Conservation (phyloP, 2,113 vertebrate species). For the Rhinolophus ferrumequinum region DNA sequence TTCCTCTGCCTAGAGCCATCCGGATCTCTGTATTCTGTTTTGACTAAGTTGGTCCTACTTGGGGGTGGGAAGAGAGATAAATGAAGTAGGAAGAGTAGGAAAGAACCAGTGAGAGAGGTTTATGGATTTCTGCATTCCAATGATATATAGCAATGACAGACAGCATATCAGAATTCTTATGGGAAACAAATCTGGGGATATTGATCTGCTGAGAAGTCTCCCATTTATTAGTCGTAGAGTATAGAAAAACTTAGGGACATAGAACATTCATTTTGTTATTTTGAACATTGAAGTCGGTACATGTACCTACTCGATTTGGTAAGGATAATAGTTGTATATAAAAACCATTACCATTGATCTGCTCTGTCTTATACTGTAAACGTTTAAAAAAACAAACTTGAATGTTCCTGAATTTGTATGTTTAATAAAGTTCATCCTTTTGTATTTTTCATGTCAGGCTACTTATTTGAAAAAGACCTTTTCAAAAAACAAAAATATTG, state of each 20-base stretch:
- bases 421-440: conserved; percentile 72
- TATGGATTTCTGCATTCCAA: neutral
- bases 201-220: neutral
- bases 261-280: neutral
- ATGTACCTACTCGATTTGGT: neutral
- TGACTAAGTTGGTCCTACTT: conserved; percentile 1
- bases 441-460: conserved; percentile 51
- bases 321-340: neutral
- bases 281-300: neutral
- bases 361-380: neutral
- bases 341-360: neutral
- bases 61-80: neutral
- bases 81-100: conserved; percentile 21
- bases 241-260: neutral
- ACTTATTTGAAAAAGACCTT: conserved; percentile 38
- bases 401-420: conserved; percentile 62
- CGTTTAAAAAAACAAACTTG: neutral
- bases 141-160: neutral
- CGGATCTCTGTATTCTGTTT: neutral
- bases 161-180: neutral
- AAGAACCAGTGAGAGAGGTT: neutral
- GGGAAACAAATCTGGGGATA: neutral
- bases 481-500: neutral
- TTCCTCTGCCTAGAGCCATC: neutral
- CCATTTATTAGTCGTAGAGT: neutral